A percentile compares a stretch with the other conserved stretches of the same genome.
Conservation (phyloP, 2,797 vertebrate genomes). For the Pempheris klunzingeri region DNA sequence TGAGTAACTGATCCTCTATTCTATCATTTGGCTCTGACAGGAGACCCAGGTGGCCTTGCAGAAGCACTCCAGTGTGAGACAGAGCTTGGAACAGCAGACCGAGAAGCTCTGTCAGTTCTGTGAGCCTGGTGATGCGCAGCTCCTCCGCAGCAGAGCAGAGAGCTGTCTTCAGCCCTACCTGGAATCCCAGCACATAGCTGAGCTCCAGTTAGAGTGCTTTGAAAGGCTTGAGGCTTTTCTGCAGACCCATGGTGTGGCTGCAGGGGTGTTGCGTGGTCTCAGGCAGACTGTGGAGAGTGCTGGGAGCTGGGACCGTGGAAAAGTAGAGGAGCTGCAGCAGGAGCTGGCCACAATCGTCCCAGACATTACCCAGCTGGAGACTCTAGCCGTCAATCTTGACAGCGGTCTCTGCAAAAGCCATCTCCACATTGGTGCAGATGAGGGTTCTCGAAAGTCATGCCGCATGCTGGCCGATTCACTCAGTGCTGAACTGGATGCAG, state of each 20-base stretch:
- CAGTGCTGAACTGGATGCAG: conserved; percentile 87
- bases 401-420: conserved; percentile 91
- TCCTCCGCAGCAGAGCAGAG: conserved; percentile 87
- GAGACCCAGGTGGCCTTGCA: conserved; percentile 84
- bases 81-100: conserved; percentile 86
- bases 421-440: conserved; percentile 86
- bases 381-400: conserved; percentile 88
- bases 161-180: conserved; percentile 91
- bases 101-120: conserved; percentile 88
- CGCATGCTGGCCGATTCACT: conserved; percentile 89
- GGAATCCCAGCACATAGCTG: conserved; percentile 88
- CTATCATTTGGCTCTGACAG: conserved; percentile 74
- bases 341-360: conserved; percentile 85
- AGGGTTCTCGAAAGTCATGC: conserved; percentile 90
- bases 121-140: conserved; percentile 84
- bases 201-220: conserved; percentile 87
- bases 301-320: conserved; percentile 90
- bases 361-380: conserved; percentile 88
- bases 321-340: conserved; percentile 89
- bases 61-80: conserved; percentile 82
- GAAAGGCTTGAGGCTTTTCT: conserved; percentile 88
- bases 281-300: conserved; percentile 91
- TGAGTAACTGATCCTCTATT: conserved; percentile 21
- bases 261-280: conserved; percentile 83
- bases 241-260: conserved; percentile 81